Evolutionary conservation across 2,797 vertebrate species (phyloP).

Genomic region (Aulostomus chinensis): DNA sequence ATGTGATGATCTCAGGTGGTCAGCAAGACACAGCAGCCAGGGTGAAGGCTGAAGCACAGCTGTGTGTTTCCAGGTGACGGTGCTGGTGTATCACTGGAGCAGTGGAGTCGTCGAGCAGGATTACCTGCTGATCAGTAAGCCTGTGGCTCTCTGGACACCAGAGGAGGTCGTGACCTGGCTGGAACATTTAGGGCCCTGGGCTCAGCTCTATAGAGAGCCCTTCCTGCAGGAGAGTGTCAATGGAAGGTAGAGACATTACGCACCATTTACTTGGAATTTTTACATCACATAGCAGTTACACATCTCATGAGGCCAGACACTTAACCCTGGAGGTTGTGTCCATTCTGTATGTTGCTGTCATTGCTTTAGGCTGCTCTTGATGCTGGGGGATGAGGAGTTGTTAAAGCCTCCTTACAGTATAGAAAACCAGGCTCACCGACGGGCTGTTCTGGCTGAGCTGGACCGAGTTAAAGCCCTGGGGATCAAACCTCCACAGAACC

Average conservation of each 20-base stretch:
- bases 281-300: too few relatives aligned
- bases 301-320: too few relatives aligned
- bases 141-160: constrained; percentile 86
- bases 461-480: constrained; percentile 86
- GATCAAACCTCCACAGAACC: constrained; percentile 90
- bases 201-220: constrained; percentile 84
- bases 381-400: constrained; percentile 89
- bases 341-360: background rate
- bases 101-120: constrained; percentile 84
- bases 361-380: constrained; percentile 84
- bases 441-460: constrained; percentile 85
- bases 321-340: too few relatives aligned
- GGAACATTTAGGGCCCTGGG: constrained; percentile 89
- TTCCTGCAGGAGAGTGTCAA: constrained; percentile 90
- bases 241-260: constrained; percentile 90
- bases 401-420: constrained; percentile 83
- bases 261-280: too few relatives aligned
- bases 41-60: too few relatives aligned
- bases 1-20: too few relatives aligned
- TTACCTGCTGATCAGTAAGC: constrained; percentile 87
- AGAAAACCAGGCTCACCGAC: constrained; percentile 86
- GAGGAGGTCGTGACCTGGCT: constrained; percentile 92
- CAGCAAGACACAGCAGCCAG: too few relatives aligned
- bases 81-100: constrained; percentile 93
- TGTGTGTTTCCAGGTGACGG: constrained; percentile 82